phyloP scores from a whole-genome alignment of 2,113 vertebrate genomes.

The Mesembrinibis cayennensis region DNA sequence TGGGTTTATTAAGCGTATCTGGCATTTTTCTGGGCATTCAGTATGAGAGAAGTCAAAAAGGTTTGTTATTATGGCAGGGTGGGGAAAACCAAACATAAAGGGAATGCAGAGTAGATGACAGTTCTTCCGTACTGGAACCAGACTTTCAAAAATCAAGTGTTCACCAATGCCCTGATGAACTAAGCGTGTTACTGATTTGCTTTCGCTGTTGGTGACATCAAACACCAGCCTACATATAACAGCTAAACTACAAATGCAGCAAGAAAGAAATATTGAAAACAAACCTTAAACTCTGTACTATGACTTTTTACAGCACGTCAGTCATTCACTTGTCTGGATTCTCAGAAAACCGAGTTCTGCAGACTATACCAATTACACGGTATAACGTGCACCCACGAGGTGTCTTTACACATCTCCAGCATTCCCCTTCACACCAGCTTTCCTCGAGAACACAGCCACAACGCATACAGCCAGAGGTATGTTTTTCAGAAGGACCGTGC shows the following conservation, averaged over 20 bases:
- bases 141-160: background rate
- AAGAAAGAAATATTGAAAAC: background rate
- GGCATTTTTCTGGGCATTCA: background rate
- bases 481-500: background rate
- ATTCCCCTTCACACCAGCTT: background rate
- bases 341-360: background rate
- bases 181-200: background rate
- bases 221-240: background rate
- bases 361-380: accelerated
- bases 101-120: accelerated
- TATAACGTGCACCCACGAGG: background rate
- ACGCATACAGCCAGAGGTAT: accelerated
- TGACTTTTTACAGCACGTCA: background rate
- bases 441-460: background rate
- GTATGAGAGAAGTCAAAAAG: background rate
- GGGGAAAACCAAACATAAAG: background rate
- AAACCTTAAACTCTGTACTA: background rate
- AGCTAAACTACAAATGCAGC: background rate
- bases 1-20: background rate
- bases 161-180: background rate
- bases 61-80: background rate
- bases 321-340: background rate
- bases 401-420: background rate
- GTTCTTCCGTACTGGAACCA: background rate
- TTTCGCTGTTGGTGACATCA: background rate